Evolutionary conservation across 2,888 invertebrate species (phyloP).

Genomic region (Parthenolecanium corni): DNA sequence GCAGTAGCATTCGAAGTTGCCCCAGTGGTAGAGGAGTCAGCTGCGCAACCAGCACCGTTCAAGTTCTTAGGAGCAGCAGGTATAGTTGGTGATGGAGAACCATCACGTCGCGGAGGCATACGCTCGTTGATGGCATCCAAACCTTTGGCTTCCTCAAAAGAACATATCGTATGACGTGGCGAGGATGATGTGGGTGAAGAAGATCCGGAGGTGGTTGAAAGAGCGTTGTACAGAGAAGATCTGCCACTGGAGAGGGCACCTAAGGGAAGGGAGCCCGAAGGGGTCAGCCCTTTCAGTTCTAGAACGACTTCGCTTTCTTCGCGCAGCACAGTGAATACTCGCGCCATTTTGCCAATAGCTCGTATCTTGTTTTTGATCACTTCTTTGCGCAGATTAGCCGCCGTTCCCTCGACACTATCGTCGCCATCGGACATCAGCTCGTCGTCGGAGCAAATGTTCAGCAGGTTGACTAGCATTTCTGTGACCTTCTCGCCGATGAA

Average conservation of each 20-base stretch:
- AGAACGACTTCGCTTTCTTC: slow-evolving; percentile 99
- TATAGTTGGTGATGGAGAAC: slow-evolving; percentile 53
- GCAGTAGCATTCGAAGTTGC: too few species aligned
- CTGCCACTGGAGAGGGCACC: slow-evolving; percentile 96
- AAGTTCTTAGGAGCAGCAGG: slow-evolving; percentile 38
- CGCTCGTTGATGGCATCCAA: slow-evolving; percentile 98
- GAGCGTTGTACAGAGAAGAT: slow-evolving; percentile 73
- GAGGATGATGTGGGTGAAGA: slow-evolving; percentile 22
- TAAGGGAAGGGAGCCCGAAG: slow-evolving; percentile 91
- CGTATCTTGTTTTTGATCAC: slow-evolving; percentile 99
- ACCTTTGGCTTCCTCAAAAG: slow-evolving; percentile 97
- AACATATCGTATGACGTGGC: slow-evolving; percentile 84
- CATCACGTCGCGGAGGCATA: slow-evolving; percentile 91
- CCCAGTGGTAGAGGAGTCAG: too few species aligned
- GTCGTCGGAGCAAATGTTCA: slow-evolving; percentile 99
- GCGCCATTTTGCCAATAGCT: slow-evolving; percentile 99
- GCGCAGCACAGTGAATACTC: slow-evolving; percentile 96
- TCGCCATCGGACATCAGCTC: slow-evolving; percentile 94
- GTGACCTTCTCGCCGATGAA: slow-evolving; percentile 99
- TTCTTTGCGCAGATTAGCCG: slow-evolving; percentile 93
- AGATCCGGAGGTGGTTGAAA: slow-evolving; percentile 9
- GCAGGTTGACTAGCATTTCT: slow-evolving; percentile 98
- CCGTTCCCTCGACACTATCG: slow-evolving; percentile 80
- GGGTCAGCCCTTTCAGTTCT: slow-evolving; percentile 96
- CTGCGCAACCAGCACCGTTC: too few species aligned